Conservation (phyloP, 2,113 vertebrate species). For the Percopsis transmontana region DNA sequence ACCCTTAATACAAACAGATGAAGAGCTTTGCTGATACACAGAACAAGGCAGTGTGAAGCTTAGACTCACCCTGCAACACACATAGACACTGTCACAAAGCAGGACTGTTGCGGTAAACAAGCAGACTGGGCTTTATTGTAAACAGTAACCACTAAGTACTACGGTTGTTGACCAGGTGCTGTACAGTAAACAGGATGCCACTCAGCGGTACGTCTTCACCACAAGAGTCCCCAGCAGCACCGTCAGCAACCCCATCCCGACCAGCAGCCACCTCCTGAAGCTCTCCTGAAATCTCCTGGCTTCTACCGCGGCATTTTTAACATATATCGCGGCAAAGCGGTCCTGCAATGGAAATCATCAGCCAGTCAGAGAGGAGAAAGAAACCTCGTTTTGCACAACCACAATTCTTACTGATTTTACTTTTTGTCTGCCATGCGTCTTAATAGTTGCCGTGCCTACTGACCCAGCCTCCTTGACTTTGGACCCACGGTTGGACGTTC, state of each 20-base stretch:
- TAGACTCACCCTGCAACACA: slow-evolving; percentile 52
- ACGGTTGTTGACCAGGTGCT: slow-evolving; percentile 24
- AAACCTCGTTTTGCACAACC: neutral
- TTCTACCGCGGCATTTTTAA: slow-evolving; percentile 42
- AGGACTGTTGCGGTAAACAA: slow-evolving; percentile 55
- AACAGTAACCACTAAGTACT: slow-evolving; percentile 55
- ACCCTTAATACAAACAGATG: slow-evolving; percentile 12
- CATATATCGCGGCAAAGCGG: slow-evolving; percentile 66
- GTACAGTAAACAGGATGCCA: neutral
- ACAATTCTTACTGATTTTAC: neutral
- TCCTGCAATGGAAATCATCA: slow-evolving; percentile 36
- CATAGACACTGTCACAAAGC: slow-evolving; percentile 27
- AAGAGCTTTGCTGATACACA: slow-evolving; percentile 43
- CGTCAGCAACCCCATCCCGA: slow-evolving; percentile 44
- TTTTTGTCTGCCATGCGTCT: neutral
- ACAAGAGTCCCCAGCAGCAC: slow-evolving; percentile 48
- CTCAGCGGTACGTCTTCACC: slow-evolving; percentile 51
- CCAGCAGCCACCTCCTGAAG: slow-evolving; percentile 49
- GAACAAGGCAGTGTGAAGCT: slow-evolving; percentile 37
- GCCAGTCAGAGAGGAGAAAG: neutral
- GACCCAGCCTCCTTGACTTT: slow-evolving; percentile 97
- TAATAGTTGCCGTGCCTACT: slow-evolving; percentile 58
- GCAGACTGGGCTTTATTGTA: slow-evolving; percentile 60
- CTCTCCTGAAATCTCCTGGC: slow-evolving; percentile 33
- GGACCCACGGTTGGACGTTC: slow-evolving; percentile 91